Percentiles rank a stretch among this genome's conserved stretches.
Evolutionary conservation across 2,888 invertebrate species (phyloP).

Genomic region (Horisme vitalbata): DNA sequence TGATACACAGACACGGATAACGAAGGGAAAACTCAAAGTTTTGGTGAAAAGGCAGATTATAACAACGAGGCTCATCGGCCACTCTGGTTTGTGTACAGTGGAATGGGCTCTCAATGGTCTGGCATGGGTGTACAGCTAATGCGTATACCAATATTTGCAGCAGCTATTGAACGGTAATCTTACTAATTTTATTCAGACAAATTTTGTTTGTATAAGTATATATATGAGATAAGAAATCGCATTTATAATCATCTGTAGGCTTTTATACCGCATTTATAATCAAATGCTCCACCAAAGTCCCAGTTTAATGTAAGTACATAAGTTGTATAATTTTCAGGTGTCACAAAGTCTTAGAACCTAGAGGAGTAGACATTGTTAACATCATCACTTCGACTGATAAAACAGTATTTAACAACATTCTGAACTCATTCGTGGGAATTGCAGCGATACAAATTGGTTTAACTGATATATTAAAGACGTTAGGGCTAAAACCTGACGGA

Average conservation of each 20-base stretch:
- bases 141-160: constrained; percentile 84
- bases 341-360: constrained; percentile 80
- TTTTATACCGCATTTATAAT: too few species aligned
- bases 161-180: constrained; percentile 73
- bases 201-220: not conserved
- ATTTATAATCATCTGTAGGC: too few species aligned
- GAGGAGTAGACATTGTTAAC: constrained; percentile 85
- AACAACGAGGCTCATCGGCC: constrained; percentile 66
- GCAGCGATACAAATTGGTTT: constrained; percentile 86
- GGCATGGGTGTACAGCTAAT: constrained; percentile 86
- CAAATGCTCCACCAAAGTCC: too few species aligned
- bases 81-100: constrained; percentile 87
- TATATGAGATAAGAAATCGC: too few species aligned
- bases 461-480: constrained; percentile 65
- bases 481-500: constrained; percentile 87
- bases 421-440: constrained; percentile 83
- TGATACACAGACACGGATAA: constrained; percentile 41
- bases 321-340: constrained; percentile 56
- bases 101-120: constrained; percentile 88
- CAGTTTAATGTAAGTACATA: too few species aligned
- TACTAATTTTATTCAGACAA: not conserved
- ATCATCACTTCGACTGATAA: constrained; percentile 85
- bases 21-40: constrained; percentile 45
- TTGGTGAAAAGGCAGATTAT: constrained; percentile 47
- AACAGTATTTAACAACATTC: constrained; percentile 78